Evolutionary conservation across 2,113 vertebrate species (phyloP), one percentile per base, ranked within the genome.

Genomic region (Leiothrix lutea): DNA sequence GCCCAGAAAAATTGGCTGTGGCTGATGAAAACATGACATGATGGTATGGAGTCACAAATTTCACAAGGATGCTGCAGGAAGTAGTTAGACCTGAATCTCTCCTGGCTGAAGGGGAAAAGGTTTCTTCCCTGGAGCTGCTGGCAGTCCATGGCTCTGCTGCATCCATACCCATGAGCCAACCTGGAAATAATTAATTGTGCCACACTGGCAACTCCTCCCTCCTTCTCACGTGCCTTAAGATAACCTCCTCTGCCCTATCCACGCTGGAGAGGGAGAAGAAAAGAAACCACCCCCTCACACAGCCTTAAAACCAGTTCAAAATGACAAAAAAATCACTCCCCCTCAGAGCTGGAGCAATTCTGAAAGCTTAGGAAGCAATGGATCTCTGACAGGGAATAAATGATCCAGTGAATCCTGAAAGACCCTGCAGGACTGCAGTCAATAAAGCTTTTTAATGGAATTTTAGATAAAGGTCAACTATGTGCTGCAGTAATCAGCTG

Each of bases 391-490:
- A 92, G 90, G 69, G 92, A 92, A 92, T 94, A 94, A 95, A 96
- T 48, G 93, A 74, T 86, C 80, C 48, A 64, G 85, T 53, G 94
- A 96, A 93, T 96, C 86, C 82, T 93, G 67, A 71, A 94, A 94
- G 87, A 87, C 77, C 88, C 84, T 1, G 17, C 81, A 94, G 83
- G 79, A 78, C 79, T 86, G 29, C 85, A 90, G 93, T 93, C 95
- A 95, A 94, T 94, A 94, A 97, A 94, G 85, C 79, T 90, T 88
- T 93, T 86, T 53, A 94, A 93, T 96, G 90, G 93, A 90, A 96
- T 96, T 96, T 96, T 86, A 95, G 92, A 86, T 96, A 93, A 96
- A 96, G 94, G 90, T 94, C 94, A 96, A 36, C 79, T 64, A 25
- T 85, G 85, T 83, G 92, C 93, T 90, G 70, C 91, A 95, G 47